Base-by-base conservation (phyloP, 1,140 invertebrate genomes). In the Dinoponera quadriceps region DNA sequence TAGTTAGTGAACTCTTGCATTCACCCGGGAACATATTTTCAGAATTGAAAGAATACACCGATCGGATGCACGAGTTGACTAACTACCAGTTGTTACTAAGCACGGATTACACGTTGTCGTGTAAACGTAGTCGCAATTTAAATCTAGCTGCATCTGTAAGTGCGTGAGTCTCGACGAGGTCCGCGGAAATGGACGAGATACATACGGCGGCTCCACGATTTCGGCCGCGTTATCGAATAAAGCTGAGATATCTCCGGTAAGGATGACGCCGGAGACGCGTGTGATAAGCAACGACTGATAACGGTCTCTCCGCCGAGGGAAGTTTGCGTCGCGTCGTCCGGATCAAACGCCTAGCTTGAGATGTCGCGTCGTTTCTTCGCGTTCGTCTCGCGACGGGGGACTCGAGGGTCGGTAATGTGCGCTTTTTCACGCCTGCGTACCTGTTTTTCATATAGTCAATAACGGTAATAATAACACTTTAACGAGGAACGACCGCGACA, bases 271-370 rank as follows among this genome's bases (percentile, higher is more conserved):
- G 29, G n/a, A 57, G 9, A 54, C 22, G 20, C 16, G 27, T 33
- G 84, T 75, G 68, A 85, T 33, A 55, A 72, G 51, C 68, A 59
- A 84, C 7, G 29, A 85, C 69, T 84, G 82, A 84, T 69, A 72
- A 44, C 44, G 72, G 72, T 66, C 59, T 68, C 14, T 16, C 33
- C 62, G 51, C 65, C 54, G 49, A 69, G 14, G 27, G 44, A 65
- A 25, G 66, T 75, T 66, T 33, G 33, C 51, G 16, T 63, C 65
- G 60, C 48, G 33, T 33, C 54, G 44, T 38, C 7, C 38, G 62
- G 44, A 77, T 62, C 18, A 20, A 20, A 38, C 33, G 66, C 20
- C n/a, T 55, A 25, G 5, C 33, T 55, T 68, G 69, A 78, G 20
- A 55, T 14, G 38, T 13, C 62, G 63, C 2, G 51, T 44, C 60